Evolutionary conservation across 2,888 invertebrate genomes (phyloP).

Genomic region (Onthophagus sagittarius): DNA sequence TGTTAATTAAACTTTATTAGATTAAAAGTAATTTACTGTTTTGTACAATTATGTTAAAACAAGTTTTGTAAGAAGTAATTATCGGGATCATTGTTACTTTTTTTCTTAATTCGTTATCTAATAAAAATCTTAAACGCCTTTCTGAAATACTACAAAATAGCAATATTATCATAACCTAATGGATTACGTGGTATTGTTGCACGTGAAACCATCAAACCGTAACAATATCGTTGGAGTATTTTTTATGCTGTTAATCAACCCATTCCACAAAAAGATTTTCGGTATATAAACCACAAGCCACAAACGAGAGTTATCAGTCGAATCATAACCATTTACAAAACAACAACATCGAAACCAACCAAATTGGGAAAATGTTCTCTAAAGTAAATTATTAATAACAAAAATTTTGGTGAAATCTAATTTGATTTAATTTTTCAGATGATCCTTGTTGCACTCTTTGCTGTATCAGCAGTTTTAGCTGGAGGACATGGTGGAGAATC

Average conservation of each 20-base stretch:
- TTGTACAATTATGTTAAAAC: background rate
- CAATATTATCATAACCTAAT: background rate
- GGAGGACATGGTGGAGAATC: conserved; percentile 11
- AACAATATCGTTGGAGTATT: background rate
- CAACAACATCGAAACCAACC: background rate
- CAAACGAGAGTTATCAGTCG: background rate
- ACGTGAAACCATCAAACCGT: background rate
- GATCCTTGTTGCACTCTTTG: conserved; percentile 1
- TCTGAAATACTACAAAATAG: background rate
- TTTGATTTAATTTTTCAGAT: background rate
- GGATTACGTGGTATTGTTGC: background rate
- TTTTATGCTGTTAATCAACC: background rate
- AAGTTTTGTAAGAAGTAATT: background rate
- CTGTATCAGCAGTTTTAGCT: background rate
- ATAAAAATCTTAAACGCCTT: background rate
- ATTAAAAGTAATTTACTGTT: too few species aligned
- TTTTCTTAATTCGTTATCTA: background rate
- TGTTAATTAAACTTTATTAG: too few species aligned
- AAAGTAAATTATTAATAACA: background rate
- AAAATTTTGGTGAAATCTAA: background rate
- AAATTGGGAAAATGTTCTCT: background rate
- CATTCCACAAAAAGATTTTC: background rate
- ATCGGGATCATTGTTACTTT: too few species aligned
- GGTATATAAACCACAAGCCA: background rate
- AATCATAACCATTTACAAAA: background rate